These are phyloP conservation scores for Drosophila bunnanda DNA, from an alignment of 2,888 invertebrate species.

Conservation along the genomic window DNA sequence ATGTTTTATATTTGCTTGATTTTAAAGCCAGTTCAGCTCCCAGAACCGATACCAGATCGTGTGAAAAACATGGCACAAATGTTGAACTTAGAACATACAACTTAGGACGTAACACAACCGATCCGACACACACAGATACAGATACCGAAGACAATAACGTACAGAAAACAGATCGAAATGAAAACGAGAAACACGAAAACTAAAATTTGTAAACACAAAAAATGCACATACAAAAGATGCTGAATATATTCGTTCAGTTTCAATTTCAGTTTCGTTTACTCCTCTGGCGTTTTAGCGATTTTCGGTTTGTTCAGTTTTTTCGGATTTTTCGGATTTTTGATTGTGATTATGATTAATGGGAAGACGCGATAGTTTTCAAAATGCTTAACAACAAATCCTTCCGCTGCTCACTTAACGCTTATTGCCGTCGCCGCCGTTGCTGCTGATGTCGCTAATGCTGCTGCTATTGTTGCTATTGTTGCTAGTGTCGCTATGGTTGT, in stretches of 20 bases:
- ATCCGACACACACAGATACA: constrained; percentile 27
- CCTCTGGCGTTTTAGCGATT: constrained; percentile 18
- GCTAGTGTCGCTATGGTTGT: constrained; percentile 36
- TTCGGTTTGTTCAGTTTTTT: too few species aligned
- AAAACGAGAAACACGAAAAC: constrained; percentile 21
- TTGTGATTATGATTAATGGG: constrained; percentile 38
- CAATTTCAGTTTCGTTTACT: constrained; percentile 30
- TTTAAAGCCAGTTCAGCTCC: constrained; percentile 38
- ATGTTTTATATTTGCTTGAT: constrained; percentile 45
- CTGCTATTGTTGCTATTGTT: constrained; percentile 25
- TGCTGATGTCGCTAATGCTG: constrained; percentile 35
- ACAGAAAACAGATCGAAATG: constrained; percentile 39
- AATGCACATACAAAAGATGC: constrained; percentile 41
- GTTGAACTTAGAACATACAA: constrained; percentile 50
- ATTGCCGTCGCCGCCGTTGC: constrained; percentile 26
- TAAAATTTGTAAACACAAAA: constrained; percentile 27
- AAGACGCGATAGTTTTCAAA: constrained; percentile 49
- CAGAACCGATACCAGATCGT: constrained; percentile 47
- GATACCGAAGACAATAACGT: constrained; percentile 29
- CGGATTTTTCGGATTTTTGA: constrained; percentile 2
- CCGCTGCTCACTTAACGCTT: constrained; percentile 26
- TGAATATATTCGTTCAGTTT: constrained; percentile 31
- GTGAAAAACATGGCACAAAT: constrained; percentile 58
- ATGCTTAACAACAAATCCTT: constrained; percentile 48
- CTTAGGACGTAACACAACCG: constrained; percentile 40